Conservation (phyloP, 2,888 invertebrate genomes). For the Oconnorella tubifera region DNA sequence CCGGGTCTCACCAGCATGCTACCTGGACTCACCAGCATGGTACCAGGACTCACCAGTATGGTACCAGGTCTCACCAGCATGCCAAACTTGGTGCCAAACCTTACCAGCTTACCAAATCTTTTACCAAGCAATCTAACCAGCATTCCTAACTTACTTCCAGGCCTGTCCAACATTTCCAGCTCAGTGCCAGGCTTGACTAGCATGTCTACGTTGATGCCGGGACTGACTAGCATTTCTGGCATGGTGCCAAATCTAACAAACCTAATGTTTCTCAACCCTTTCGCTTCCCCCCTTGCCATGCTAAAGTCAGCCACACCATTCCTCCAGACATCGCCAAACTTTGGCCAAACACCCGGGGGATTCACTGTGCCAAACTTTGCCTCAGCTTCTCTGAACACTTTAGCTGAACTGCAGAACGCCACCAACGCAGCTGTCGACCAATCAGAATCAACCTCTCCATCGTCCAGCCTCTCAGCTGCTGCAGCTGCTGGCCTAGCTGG, state of each 20-base stretch:
- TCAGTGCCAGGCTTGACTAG: neutral
- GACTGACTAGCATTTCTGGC: slow-evolving; percentile 41
- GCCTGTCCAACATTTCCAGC: neutral
- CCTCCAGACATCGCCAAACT: slow-evolving; percentile 7
- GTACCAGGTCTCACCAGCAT: too few species aligned
- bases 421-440: neutral
- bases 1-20: too few species aligned
- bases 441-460: too few species aligned
- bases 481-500: too few species aligned
- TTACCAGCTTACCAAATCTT: too few species aligned
- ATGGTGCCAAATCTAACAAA: too few species aligned
- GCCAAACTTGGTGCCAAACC: too few species aligned
- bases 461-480: too few species aligned
- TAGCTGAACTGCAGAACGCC: slow-evolving; percentile 21
- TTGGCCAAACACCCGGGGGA: too few species aligned
- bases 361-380: slow-evolving; percentile 3
- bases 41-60: too few species aligned
- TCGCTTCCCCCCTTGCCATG: slow-evolving; percentile 50
- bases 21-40: too few species aligned
- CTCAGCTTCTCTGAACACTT: slow-evolving; percentile 12
- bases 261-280: slow-evolving; percentile 54
- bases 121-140: neutral
- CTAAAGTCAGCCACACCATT: slow-evolving; percentile 38
- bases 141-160: neutral
- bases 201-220: slow-evolving; percentile 6